Percentiles rank a stretch among this genome's conserved stretches.
These are phyloP conservation scores for Hymenochirus boettgeri DNA, from an alignment of 2,113 vertebrate genomes.

Conservation along the genomic window DNA sequence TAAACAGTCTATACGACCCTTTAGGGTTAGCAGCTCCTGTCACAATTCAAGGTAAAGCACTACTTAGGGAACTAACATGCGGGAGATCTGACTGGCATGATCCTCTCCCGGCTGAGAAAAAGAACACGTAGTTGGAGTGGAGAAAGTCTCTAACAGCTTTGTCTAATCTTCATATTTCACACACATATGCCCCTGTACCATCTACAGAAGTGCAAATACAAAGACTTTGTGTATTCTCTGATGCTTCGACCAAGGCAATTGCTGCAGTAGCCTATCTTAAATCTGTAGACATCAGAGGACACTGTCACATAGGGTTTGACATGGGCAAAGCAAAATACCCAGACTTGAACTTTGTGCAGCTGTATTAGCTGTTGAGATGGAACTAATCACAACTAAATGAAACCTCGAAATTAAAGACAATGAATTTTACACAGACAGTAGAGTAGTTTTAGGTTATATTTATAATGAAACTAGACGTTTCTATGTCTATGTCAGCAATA, in stretches of 20 bases:
- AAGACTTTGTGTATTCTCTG: background rate
- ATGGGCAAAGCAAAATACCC: too few relatives aligned
- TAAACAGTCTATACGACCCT: background rate
- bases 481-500: background rate
- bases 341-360: too few relatives aligned
- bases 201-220: background rate
- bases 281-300: background rate
- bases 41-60: background rate
- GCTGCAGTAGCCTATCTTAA: background rate
- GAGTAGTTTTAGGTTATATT: background rate
- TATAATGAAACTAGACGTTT: background rate
- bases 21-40: background rate
- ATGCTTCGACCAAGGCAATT: constrained; percentile 3
- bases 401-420: background rate
- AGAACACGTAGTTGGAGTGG: background rate
- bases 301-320: too few relatives aligned
- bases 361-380: constrained; percentile 4
- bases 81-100: background rate
- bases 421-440: constrained; percentile 2
- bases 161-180: too few relatives aligned
- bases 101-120: background rate
- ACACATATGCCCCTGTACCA: background rate
- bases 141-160: too few relatives aligned
- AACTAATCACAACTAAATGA: background rate
- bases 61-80: background rate